phyloP scores from a whole-genome alignment of 2,888 invertebrate species.

The Oscheius myriophilus region DNA sequence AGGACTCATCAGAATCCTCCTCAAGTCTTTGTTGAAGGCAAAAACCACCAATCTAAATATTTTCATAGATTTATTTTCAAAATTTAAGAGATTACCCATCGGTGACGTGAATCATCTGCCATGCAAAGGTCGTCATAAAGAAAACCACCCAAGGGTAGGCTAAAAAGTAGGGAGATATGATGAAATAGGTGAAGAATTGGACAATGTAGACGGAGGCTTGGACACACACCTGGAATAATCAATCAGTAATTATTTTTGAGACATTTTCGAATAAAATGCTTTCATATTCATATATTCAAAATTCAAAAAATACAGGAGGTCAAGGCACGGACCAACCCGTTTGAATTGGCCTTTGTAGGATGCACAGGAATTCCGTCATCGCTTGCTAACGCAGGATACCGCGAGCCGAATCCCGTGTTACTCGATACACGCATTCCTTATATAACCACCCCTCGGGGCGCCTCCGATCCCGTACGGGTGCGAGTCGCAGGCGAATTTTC shows the following conservation, averaged over 20 bases:
- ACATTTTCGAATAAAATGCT: background rate
- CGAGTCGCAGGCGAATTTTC: too few species aligned
- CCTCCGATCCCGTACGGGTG: too few species aligned
- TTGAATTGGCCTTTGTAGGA: too few species aligned
- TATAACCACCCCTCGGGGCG: too few species aligned
- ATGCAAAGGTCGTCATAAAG: constrained; percentile 15
- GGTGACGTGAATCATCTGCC: constrained; percentile 18
- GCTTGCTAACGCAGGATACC: too few species aligned
- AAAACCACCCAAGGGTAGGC: constrained; percentile 12
- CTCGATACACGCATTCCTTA: too few species aligned
- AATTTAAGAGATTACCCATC: constrained; percentile 8
- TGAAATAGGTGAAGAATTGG: constrained; percentile 20
- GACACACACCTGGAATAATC: constrained; percentile 10
- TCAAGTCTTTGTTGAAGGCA: constrained; percentile 10
- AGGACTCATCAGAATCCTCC: background rate
- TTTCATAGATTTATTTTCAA: background rate
- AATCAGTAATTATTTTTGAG: background rate
- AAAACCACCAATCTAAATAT: constrained; percentile 10
- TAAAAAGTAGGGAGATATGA: constrained; percentile 2
- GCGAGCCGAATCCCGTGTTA: too few species aligned
- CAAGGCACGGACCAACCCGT: too few species aligned
- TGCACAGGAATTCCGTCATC: too few species aligned
- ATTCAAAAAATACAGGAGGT: too few species aligned
- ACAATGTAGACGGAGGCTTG: constrained; percentile 19
- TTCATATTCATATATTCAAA: too few species aligned